phyloP scores from a whole-genome alignment of 2,888 invertebrate species.

The Heterodera filipjevi region DNA sequence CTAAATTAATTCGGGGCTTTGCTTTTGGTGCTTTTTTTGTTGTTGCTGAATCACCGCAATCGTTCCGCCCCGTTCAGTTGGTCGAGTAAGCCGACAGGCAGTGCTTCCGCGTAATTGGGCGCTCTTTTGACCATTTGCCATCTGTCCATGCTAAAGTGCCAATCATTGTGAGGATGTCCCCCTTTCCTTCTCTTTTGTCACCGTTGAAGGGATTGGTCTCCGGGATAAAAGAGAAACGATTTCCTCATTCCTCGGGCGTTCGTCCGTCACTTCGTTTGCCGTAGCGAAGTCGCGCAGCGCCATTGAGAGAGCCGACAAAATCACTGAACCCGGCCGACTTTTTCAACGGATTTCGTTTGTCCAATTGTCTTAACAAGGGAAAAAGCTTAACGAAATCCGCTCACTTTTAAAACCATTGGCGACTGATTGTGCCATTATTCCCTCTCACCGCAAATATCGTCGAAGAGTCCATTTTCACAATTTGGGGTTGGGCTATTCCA shows the following conservation, averaged over 20 bases:
- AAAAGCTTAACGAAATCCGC: neutral
- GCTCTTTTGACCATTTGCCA: slow-evolving; percentile 26
- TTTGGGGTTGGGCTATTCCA: neutral
- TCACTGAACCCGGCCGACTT: slow-evolving; percentile 43
- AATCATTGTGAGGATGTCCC: too few relatives aligned
- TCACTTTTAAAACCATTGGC: too few relatives aligned
- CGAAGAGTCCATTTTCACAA: neutral
- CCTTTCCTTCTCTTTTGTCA: too few relatives aligned
- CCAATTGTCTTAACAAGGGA: slow-evolving; percentile 1
- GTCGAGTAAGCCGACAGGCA: slow-evolving; percentile 26
- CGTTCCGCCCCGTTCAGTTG: slow-evolving; percentile 33
- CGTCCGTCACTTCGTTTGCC: slow-evolving; percentile 45
- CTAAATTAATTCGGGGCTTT: neutral
- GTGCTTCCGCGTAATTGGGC: slow-evolving; percentile 17
- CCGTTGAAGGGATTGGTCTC: too few relatives aligned
- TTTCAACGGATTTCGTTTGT: slow-evolving; percentile 24
- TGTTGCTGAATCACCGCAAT: slow-evolving; percentile 14
- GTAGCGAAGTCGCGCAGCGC: slow-evolving; percentile 52
- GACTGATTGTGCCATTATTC: neutral
- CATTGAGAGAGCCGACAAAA: slow-evolving; percentile 51
- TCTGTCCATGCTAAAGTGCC: neutral
- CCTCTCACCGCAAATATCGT: slow-evolving; percentile 3
- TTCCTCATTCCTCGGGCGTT: neutral
- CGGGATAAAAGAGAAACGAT: neutral
- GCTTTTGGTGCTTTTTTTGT: neutral